Percentiles rank a stretch among this genome's conserved stretches.
Evolutionary conservation across 1,140 invertebrate species (phyloP).

Genomic region (Drosophila neocordata): DNA sequence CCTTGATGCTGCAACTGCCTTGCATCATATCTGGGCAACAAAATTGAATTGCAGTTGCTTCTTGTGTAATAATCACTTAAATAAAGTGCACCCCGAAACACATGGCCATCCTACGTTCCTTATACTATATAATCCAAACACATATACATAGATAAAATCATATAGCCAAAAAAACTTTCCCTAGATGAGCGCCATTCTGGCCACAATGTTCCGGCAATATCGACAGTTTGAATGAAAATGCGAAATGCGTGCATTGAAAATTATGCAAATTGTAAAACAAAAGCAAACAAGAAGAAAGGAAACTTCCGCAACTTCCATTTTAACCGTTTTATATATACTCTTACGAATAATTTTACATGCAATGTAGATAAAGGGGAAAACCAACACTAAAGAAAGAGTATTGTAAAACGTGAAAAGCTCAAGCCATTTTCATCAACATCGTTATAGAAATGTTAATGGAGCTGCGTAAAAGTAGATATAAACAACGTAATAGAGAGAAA

Average conservation of each 20-base stretch:
- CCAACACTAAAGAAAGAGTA: no score
- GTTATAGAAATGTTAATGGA: constrained; percentile 68
- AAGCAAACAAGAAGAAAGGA: constrained; percentile 20
- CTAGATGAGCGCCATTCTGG: not conserved
- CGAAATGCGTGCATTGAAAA: constrained; percentile 62
- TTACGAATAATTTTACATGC: no score
- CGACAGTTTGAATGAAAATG: constrained; percentile 47
- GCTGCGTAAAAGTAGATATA: not conserved
- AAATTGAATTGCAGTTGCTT: not conserved
- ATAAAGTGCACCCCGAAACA: constrained; percentile 12
- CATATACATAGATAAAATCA: constrained; percentile 26
- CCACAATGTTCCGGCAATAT: not conserved
- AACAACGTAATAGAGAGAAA: constrained; percentile 24
- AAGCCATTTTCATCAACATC: constrained; percentile 19
- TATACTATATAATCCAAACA: not conserved
- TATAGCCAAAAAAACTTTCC: constrained; percentile 18
- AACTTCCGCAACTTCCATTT: not conserved
- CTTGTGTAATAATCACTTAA: constrained; percentile 20
- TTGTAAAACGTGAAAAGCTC: constrained; percentile 13
- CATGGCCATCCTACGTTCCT: not conserved
- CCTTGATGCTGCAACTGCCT: not conserved
- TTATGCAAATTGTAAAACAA: constrained; percentile 67
- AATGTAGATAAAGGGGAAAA: no score
- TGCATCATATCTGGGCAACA: not conserved
- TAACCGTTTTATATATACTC: not conserved